phyloP scores from a whole-genome alignment of 2,797 vertebrate species.

The Trichosurus vulpecula region DNA sequence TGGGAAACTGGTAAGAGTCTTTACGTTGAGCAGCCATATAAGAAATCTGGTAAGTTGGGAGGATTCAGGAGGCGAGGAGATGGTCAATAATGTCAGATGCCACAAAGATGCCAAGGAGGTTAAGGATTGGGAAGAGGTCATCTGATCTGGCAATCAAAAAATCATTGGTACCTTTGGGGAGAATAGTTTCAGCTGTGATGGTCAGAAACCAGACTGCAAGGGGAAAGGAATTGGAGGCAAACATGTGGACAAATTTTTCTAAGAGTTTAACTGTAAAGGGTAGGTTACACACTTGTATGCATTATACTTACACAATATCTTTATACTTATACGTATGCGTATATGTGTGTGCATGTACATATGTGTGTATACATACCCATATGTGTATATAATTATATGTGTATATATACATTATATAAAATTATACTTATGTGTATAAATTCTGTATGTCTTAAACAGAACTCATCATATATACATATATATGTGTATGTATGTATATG shows the following conservation, averaged over 20 bases:
- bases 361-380: neutral
- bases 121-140: neutral
- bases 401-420: no score
- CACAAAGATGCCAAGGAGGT: neutral
- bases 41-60: no score
- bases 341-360: no score
- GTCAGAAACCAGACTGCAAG: neutral
- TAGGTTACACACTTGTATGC: neutral
- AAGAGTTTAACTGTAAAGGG: neutral
- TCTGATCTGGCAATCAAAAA: neutral
- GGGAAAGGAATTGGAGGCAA: neutral
- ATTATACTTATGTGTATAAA: neutral
- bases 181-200: neutral
- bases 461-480: neutral
- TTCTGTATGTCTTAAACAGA: neutral
- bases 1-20: constrained; percentile 24
- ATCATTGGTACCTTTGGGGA: neutral
- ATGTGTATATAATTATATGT: neutral
- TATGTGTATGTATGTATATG: neutral
- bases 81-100: neutral
- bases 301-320: no score
- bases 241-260: neutral
- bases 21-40: neutral
- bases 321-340: no score
- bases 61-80: neutral